Base-by-base conservation (phyloP, 2,797 vertebrate species). In the Ambastaia sidthimunki region DNA sequence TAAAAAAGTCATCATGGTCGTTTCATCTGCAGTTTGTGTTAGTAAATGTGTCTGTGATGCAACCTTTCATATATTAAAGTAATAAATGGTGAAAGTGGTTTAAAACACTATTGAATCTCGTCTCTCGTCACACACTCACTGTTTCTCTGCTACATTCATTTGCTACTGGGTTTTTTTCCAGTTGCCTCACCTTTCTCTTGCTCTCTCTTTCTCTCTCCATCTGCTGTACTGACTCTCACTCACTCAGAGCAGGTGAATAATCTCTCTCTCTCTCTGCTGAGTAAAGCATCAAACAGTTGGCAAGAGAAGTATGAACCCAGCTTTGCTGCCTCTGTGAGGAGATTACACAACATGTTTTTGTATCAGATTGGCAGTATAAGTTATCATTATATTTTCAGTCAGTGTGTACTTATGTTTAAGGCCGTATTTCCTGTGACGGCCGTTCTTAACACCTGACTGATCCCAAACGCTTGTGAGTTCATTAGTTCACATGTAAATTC, bases 191-290 rank as follows among this genome's bases (percentile, higher is more conserved):
- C 37, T 65, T 81, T 37, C 73, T 74, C n/a, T 82, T 41, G 44
- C 65, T 81, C 16, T 25, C 52, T 48, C 78, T 81, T 77, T 81
- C 63, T 68, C 41, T 76, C 47, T 76, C 60, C 37, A 76, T 81
- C 71, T 52, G 47, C 57, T 6, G 71, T 71, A 34, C 44, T 15
- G 16, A 63, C 34, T 63, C 62, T 44, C 15, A 68, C 18, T 83
- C 79, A 82, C 83, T 85, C 82, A 79, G 69, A 66, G 63, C 82
- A 82, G 73, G 65, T 67, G 48, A 73, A 41, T 74, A n/a, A n/a
- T n/a, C n/a, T 34, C 21, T 83, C 21, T 81, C 76, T 76, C 78
- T 19, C 48, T 73, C 74, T 50, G 73, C 59, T 73, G 48, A 63
- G 55, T 7, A 78, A 65, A 81, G 80, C 57, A 79, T 31, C 65